Evolutionary conservation across 2,113 vertebrate genomes (phyloP).

Genomic region (Alethe castanea): DNA sequence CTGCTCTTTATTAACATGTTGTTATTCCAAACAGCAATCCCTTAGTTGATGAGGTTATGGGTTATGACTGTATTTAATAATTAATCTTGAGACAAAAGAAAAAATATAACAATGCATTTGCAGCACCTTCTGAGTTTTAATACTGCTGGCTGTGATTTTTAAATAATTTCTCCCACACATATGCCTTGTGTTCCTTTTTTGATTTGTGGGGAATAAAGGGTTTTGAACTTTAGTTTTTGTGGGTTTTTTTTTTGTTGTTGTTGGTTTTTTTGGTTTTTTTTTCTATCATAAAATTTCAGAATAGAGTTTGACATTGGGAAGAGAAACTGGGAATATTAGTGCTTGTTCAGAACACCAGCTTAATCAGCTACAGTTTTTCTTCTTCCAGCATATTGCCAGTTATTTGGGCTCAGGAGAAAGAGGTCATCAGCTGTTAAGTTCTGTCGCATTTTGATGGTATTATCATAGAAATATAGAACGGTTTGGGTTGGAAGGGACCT

Average conservation of each 20-base stretch:
- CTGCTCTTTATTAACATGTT: neutral
- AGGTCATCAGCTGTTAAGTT: neutral
- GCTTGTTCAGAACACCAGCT: neutral
- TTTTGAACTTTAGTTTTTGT: neutral
- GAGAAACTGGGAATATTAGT: neutral
- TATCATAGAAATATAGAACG: neutral
- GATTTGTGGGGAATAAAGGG: neutral
- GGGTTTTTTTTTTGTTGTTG: neutral
- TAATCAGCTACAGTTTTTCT: neutral
- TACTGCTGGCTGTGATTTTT: neutral
- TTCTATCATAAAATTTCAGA: neutral
- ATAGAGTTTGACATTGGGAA: neutral
- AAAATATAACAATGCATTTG: neutral
- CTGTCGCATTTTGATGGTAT: neutral
- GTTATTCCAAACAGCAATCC: neutral
- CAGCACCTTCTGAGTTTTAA: neutral
- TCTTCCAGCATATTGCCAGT: neutral
- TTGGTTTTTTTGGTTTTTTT: too few species aligned
- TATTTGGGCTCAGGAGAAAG: neutral
- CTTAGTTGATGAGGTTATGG: neutral
- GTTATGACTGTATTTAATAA: neutral
- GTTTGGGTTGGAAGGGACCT: neutral
- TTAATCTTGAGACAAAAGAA: neutral
- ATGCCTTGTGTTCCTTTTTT: neutral
- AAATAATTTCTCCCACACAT: neutral